A percentile compares a stretch with the other conserved stretches of the same genome.
phyloP scores from a whole-genome alignment of 2,888 invertebrate genomes.

The Amiota minor region DNA sequence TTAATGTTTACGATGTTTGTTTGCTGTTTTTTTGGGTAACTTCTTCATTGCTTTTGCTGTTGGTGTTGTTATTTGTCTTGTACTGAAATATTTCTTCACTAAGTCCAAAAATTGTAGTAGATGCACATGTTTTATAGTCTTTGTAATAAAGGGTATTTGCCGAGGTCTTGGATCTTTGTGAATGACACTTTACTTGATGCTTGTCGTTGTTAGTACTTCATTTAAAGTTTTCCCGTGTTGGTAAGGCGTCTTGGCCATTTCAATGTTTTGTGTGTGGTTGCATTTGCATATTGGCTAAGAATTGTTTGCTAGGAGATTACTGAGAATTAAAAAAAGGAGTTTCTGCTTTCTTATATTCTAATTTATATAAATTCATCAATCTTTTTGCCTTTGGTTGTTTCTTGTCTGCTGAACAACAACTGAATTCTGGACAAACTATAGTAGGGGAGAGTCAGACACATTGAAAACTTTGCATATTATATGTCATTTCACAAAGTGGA shows the following conservation, averaged over 20 bases:
- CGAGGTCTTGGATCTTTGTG: slow-evolving; percentile 7
- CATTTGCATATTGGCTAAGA: not conserved
- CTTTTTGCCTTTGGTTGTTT: too few relatives aligned
- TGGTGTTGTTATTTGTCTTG: not conserved
- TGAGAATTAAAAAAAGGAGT: too few relatives aligned
- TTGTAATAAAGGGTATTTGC: slow-evolving; percentile 63
- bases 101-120: slow-evolving; percentile 18
- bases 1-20: slow-evolving; percentile 64
- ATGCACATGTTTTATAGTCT: slow-evolving; percentile 21
- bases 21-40: slow-evolving; percentile 51
- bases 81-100: slow-evolving; percentile 14
- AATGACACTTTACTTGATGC: not conserved
- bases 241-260: not conserved
- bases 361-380: not conserved
- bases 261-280: not conserved
- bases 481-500: slow-evolving; percentile 69
- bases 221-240: not conserved
- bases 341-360: not conserved
- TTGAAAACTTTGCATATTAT: slow-evolving; percentile 69
- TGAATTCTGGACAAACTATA: not conserved
- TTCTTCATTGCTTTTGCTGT: not conserved
- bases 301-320: not conserved
- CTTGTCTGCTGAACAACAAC: too few relatives aligned
- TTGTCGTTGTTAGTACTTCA: slow-evolving; percentile 15
- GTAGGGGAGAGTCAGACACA: not conserved